phyloP scores from a whole-genome alignment of 1,140 invertebrate genomes.

The Drosophila triauraria region DNA sequence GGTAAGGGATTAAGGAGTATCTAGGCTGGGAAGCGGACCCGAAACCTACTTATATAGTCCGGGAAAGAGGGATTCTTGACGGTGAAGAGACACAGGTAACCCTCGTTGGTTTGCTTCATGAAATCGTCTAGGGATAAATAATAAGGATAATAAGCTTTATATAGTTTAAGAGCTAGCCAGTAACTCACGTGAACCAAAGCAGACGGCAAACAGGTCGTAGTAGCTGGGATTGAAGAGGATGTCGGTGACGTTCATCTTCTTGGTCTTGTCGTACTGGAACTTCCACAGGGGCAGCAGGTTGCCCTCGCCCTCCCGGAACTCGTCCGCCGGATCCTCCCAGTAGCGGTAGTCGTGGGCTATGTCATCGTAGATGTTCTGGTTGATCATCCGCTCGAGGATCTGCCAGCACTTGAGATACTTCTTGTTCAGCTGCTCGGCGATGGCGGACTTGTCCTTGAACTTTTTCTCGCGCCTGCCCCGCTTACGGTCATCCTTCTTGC shows the following conservation, averaged over 20 bases:
- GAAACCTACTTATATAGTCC: constrained; percentile 90
- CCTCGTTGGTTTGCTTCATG: constrained; percentile 90
- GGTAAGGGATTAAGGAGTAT: no score
- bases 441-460: constrained; percentile 87
- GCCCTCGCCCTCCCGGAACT: constrained; percentile 95
- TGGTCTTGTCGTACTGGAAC: constrained; percentile 92
- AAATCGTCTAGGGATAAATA: constrained; percentile 91
- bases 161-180: no score
- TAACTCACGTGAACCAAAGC: constrained; percentile 94
- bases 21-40: neutral
- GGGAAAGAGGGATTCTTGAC: constrained; percentile 97
- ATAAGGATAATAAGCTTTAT: no score
- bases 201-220: constrained; percentile 95
- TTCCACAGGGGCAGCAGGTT: constrained; percentile 97
- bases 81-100: constrained; percentile 94
- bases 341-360: constrained; percentile 97
- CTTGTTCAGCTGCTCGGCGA: constrained; percentile 87
- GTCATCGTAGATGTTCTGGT: constrained; percentile 97
- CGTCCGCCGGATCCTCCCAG: constrained; percentile 97
- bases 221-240: constrained; percentile 95
- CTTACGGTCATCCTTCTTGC: constrained; percentile 85
- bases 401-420: constrained; percentile 90
- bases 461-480: constrained; percentile 79
- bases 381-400: constrained; percentile 96
- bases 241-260: constrained; percentile 93